Conservation (phyloP, 2,888 invertebrate genomes). For the Hololepta plana region DNA sequence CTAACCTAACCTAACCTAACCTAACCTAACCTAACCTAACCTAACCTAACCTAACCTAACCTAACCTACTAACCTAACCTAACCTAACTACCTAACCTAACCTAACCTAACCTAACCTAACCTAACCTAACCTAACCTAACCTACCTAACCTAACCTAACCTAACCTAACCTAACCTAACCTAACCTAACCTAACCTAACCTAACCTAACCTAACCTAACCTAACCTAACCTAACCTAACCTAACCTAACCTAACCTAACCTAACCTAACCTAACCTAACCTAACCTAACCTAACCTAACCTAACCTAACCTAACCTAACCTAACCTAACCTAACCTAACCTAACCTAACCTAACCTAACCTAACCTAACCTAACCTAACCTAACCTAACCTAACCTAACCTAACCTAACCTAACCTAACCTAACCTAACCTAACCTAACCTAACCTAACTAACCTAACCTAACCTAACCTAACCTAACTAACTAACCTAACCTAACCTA, state of each 20-base stretch:
- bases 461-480: slow-evolving; percentile 3
- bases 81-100: slow-evolving; percentile 11
- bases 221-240: slow-evolving; percentile 7
- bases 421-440: slow-evolving; percentile 3
- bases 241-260: slow-evolving; percentile 8
- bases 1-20: slow-evolving; percentile 7
- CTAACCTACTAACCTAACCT: slow-evolving; percentile 11
- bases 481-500: slow-evolving; percentile 5
- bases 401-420: slow-evolving; percentile 8
- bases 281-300: slow-evolving; percentile 9
- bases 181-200: slow-evolving; percentile 9
- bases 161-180: slow-evolving; percentile 11
- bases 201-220: slow-evolving; percentile 7
- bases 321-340: slow-evolving; percentile 6
- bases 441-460: slow-evolving; percentile 4
- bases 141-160: slow-evolving; percentile 13
- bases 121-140: slow-evolving; percentile 13
- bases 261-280: slow-evolving; percentile 8
- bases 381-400: slow-evolving; percentile 6
- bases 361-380: slow-evolving; percentile 3
- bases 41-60: slow-evolving; percentile 8
- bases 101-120: slow-evolving; percentile 12
- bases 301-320: slow-evolving; percentile 8
- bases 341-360: slow-evolving; percentile 3
- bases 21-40: slow-evolving; percentile 7